These are phyloP conservation scores for Fragum whitleyi DNA, from an alignment of 2,888 invertebrate species.

Conservation along the genomic window DNA sequence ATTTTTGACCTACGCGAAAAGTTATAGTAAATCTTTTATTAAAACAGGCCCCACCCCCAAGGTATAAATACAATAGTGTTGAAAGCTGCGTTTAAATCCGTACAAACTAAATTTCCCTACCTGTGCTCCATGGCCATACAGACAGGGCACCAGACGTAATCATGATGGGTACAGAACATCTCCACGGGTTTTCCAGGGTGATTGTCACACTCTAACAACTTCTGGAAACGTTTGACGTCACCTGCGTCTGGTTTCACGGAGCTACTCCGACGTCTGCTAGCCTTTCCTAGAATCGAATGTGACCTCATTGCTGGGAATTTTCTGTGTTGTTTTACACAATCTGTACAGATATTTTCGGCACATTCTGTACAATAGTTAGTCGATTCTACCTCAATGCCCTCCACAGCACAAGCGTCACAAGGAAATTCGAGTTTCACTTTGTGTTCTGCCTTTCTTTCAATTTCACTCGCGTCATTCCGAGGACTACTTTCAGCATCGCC, in stretches of 20 bases:
- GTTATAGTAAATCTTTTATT: no score
- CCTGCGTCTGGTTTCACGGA: background rate
- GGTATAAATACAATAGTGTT: no score
- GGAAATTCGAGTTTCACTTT: conserved; percentile 17
- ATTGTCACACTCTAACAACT: conserved; percentile 18
- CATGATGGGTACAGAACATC: conserved; percentile 50
- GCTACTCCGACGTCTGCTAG: conserved; percentile 7
- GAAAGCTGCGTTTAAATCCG: no score
- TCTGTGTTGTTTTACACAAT: conserved; percentile 56
- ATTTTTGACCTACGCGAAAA: no score
- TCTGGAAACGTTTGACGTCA: background rate
- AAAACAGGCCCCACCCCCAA: no score
- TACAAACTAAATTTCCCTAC: no score
- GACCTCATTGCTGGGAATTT: conserved; percentile 50
- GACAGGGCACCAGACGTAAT: conserved; percentile 34
- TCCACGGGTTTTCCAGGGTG: conserved; percentile 39
- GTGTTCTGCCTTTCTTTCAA: background rate
- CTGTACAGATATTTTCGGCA: conserved; percentile 50
- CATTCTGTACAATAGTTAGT: conserved; percentile 59
- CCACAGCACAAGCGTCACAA: conserved; percentile 19
- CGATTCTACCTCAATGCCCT: conserved; percentile 34
- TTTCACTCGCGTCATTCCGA: background rate
- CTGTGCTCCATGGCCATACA: conserved; percentile 47
- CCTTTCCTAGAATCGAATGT: conserved; percentile 34
- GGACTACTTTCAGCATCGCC: background rate